A percentile compares a stretch with the other conserved stretches of the same genome.
phyloP scores from a whole-genome alignment of 1,140 invertebrate genomes.

The Scaptodrosophila lebanonensis region DNA sequence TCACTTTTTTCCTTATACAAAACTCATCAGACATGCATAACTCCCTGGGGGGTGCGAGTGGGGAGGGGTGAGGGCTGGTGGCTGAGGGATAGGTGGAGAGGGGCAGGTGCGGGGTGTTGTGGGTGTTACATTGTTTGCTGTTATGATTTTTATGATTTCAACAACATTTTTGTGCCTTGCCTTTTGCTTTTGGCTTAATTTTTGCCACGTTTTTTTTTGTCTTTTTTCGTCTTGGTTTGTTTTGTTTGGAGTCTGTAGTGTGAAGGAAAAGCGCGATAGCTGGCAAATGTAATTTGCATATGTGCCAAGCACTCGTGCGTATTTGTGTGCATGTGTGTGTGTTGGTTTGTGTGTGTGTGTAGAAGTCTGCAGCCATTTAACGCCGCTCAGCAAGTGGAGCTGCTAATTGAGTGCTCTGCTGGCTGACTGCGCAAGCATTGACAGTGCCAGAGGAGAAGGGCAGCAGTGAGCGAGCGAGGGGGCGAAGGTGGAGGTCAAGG shows the following conservation, averaged over 20 bases:
- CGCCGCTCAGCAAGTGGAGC: slow-evolving; percentile 48
- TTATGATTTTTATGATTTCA: slow-evolving; percentile 72
- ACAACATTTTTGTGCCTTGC: slow-evolving; percentile 28
- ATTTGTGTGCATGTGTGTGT: slow-evolving; percentile 12
- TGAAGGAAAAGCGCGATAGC: slow-evolving; percentile 48
- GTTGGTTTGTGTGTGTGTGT: slow-evolving; percentile 7
- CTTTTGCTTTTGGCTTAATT: slow-evolving; percentile 63
- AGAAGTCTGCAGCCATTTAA: slow-evolving; percentile 57
- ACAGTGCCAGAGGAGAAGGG: background rate
- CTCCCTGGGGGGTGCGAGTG: slow-evolving; percentile 17
- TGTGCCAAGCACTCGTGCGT: slow-evolving; percentile 36
- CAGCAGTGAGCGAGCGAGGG: background rate
- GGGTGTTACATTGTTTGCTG: slow-evolving; percentile 46
- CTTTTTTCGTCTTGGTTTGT: slow-evolving; percentile 26
- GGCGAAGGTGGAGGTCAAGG: too few species aligned
- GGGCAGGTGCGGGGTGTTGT: background rate
- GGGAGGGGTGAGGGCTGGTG: background rate
- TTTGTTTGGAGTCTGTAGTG: slow-evolving; percentile 26
- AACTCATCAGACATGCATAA: slow-evolving; percentile 69
- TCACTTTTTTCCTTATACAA: slow-evolving; percentile 36
- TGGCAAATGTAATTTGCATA: slow-evolving; percentile 70
- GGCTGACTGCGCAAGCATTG: slow-evolving; percentile 1
- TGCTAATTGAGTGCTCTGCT: slow-evolving; percentile 66
- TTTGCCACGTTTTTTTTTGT: slow-evolving; percentile 24
- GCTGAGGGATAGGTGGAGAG: background rate